Conservation (phyloP, 2,113 vertebrate species). For the Gymnorhina tibicen region DNA sequence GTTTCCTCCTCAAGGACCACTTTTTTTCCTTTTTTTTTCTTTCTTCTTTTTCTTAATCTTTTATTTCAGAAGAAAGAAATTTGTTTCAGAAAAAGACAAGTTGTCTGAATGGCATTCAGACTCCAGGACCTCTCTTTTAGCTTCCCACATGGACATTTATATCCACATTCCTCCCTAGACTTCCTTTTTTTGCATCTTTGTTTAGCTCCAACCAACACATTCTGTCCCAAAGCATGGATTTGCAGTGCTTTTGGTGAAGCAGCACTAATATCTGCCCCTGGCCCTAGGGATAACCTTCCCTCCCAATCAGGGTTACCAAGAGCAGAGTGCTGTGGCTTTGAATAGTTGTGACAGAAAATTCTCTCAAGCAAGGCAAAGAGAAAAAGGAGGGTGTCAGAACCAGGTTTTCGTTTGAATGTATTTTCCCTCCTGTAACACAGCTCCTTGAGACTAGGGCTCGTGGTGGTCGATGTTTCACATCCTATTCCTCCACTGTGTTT, state of each 20-base stretch:
- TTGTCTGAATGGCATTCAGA: not conserved
- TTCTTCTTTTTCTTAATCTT: not conserved
- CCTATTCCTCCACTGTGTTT: not conserved
- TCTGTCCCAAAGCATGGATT: not conserved
- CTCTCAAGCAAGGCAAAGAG: not conserved
- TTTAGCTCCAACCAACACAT: not conserved
- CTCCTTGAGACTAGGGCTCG: not conserved
- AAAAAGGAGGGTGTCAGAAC: not conserved
- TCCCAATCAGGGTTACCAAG: not conserved
- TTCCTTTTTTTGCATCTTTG: not conserved
- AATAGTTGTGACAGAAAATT: not conserved
- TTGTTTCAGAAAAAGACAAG: not conserved
- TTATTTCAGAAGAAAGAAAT: not conserved
- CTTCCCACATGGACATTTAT: not conserved
- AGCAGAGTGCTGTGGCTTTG: not conserved
- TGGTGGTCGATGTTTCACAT: accelerated
- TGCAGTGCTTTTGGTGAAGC: not conserved
- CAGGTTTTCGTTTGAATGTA: not conserved
- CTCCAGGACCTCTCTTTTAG: not conserved
- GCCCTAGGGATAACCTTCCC: not conserved
- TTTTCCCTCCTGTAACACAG: not conserved
- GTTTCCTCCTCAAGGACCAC: not conserved
- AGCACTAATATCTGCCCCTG: not conserved
- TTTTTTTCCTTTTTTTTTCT: no score
- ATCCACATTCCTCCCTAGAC: not conserved